A percentile compares a stretch with the other conserved stretches of the same genome.
Conservation (phyloP, 2,113 vertebrate species). For the Anoura caudifer region DNA sequence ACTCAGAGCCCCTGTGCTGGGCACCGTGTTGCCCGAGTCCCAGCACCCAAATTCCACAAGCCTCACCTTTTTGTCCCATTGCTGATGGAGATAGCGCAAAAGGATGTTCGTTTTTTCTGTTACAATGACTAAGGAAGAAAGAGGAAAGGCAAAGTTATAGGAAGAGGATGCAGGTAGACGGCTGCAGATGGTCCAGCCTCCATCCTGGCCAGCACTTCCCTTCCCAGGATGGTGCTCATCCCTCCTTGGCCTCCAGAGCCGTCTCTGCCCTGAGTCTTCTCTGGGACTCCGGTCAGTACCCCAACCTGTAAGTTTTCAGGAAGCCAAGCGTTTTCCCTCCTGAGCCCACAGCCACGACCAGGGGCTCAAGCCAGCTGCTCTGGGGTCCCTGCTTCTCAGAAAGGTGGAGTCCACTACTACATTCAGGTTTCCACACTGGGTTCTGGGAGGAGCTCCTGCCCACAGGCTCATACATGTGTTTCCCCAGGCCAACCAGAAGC, state of each 20-base stretch:
- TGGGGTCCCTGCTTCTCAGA: not conserved
- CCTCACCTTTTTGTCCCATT: constrained; percentile 97
- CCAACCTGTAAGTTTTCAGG: not conserved
- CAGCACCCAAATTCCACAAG: accelerated
- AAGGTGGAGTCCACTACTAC: not conserved
- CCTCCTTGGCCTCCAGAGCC: not conserved
- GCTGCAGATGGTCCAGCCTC: too few species aligned
- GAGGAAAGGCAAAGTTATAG: constrained; percentile 26
- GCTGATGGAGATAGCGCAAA: constrained; percentile 94
- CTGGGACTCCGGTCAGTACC: not conserved
- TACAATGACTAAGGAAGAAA: constrained; percentile 88
- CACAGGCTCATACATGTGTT: not conserved
- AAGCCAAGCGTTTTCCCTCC: not conserved
- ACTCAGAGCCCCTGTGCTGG: not conserved
- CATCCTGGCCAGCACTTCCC: not conserved
- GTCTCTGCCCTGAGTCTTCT: not conserved
- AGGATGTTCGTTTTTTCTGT: constrained; percentile 98
- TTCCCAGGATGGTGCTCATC: not conserved
- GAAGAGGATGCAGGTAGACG: not conserved
- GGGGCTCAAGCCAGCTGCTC: not conserved
- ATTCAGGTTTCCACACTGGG: too few species aligned
- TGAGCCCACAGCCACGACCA: not conserved
- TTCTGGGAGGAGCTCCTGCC: accelerated
- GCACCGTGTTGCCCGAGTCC: accelerated
- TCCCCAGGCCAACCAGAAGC: not conserved